phyloP scores from a whole-genome alignment of 2,113 vertebrate species.

The Tetrao urogallus region DNA sequence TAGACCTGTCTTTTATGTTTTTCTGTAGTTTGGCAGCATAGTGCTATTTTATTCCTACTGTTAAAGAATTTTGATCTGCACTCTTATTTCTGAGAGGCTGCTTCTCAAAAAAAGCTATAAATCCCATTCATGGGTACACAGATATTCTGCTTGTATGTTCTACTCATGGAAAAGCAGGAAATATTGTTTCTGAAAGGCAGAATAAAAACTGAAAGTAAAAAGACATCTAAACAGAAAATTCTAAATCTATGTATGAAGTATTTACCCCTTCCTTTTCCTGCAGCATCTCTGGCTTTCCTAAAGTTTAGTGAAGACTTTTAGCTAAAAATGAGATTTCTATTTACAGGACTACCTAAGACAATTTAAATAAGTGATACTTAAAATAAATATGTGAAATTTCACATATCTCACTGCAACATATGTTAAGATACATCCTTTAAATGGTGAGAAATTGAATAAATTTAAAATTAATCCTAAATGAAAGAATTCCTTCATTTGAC shows the following conservation, averaged over 20 bases:
- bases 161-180: not conserved
- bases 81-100: constrained; percentile 6
- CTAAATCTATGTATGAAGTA: not conserved
- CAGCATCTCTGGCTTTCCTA: not conserved
- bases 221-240: not conserved
- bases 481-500: not conserved
- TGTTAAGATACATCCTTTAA: constrained; percentile 14
- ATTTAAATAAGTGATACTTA: constrained; percentile 24
- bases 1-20: not conserved
- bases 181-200: not conserved
- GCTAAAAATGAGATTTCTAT: not conserved
- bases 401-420: not conserved
- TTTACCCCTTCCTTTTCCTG: not conserved
- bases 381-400: constrained; percentile 37
- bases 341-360: constrained; percentile 15
- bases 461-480: constrained; percentile 20
- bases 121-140: not conserved
- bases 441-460: not conserved
- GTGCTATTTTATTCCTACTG: not conserved
- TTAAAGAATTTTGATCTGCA: not conserved
- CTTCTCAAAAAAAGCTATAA: constrained; percentile 1
- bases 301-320: constrained; percentile 36
- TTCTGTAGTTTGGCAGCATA: not conserved
- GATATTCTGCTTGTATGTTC: not conserved
- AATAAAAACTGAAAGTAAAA: not conserved